Base-by-base conservation (phyloP, 2,113 vertebrate genomes). In the Tinamus guttatus region DNA sequence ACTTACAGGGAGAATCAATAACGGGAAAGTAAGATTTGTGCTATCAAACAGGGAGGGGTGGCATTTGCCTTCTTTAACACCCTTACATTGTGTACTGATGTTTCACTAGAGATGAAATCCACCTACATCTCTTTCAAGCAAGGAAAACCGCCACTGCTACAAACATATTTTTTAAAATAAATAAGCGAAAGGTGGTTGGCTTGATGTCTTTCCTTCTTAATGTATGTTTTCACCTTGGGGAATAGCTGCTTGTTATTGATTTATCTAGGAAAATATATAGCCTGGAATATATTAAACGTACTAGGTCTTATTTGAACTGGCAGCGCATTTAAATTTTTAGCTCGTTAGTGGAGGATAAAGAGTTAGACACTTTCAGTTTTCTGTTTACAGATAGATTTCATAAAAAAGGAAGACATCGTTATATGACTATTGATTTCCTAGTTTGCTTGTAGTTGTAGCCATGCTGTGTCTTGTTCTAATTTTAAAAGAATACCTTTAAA, bases 141-240 rank as follows among this genome's bases (percentile, higher is more conserved):
- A 58, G 43, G 51, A 88, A 79, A 89, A 47, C 74, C 54, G 11
- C 52, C 27, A 56, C 16, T 12, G 17, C 20, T 30, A 12, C 19
- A 22, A 5, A 3, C 52, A 2, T 28, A 54, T 43, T 88, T 94
- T 11, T 8, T 20, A 11, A 82, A 51, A 60, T 43, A 85, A 90
- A 81, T 68, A 88, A 94, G 68, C 58, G 32, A 85, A 85, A 91
- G 67, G 49, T 87, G 82, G 45, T 95, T 92, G 62, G 67, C 69
- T 34, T 76, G 12, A 2, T 92, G 58, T 86, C 73, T 95, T 93
- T 94, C n/a, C 68, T 80, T 92, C 81, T 90, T 93, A 93, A 93
- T 93, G 78, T 96, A 18, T 89, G 59, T 96, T 92, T 97, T 96
- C 79, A 95, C 84, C 87, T 95, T 96, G 90, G 89, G 89, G 81